Evolutionary conservation across 2,797 vertebrate genomes (phyloP).

Genomic region (Gymnocypris eckloni): DNA sequence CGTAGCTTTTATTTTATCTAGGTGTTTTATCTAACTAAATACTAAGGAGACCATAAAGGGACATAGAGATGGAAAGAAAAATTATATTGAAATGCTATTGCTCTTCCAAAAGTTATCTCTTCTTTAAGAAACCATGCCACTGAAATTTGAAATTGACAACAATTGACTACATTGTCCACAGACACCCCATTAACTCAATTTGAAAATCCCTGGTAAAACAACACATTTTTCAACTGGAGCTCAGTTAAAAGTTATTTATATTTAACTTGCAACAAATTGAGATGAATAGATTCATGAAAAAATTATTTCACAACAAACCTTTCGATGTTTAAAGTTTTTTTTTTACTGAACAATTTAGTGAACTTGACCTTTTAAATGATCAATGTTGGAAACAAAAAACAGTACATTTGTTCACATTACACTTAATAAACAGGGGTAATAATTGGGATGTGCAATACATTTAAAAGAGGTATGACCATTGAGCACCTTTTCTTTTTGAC

Average conservation of each 20-base stretch:
- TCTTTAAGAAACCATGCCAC: not conserved
- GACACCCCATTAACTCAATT: not conserved
- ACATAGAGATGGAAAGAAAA: not conserved
- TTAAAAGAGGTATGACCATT: not conserved
- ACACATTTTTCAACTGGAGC: not conserved
- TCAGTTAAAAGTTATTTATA: not conserved
- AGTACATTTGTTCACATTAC: not conserved
- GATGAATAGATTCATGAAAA: not conserved
- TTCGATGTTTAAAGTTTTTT: not conserved
- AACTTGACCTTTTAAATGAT: not conserved
- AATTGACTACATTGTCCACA: not conserved
- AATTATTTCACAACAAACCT: not conserved
- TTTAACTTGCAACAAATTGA: not conserved
- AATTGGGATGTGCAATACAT: not conserved
- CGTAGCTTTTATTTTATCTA: no score
- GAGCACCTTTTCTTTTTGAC: slow-evolving; percentile 28
- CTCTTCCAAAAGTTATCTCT: not conserved
- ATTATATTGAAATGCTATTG: not conserved
- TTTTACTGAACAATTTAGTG: not conserved
- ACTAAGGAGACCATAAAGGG: not conserved
- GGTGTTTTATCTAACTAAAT: not conserved
- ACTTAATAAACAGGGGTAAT: not conserved
- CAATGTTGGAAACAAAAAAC: slow-evolving; percentile 1
- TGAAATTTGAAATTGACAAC: not conserved
- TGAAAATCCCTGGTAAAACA: not conserved